phyloP scores from a whole-genome alignment of 30 jellyfish, hydroid and myxozoan genomes.

The Turritopsis rubra region DNA sequence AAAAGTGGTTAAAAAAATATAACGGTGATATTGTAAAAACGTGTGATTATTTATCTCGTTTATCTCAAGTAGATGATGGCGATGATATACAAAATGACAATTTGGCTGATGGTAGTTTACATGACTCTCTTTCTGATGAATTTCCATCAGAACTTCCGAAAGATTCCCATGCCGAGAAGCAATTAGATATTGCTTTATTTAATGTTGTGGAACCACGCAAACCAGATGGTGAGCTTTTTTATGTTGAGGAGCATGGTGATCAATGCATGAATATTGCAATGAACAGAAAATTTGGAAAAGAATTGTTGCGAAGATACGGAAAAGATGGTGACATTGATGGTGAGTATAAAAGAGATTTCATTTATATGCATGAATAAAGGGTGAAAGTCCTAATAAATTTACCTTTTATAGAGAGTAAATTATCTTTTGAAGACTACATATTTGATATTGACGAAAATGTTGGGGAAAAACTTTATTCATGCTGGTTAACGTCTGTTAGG shows the following conservation, averaged over 20 bases:
- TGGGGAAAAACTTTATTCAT: conserved; percentile 9
- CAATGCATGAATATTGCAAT: conserved; percentile 15
- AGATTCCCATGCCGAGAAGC: not conserved
- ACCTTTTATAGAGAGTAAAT: not conserved
- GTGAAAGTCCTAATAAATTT: not conserved
- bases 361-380: not conserved
- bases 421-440: not conserved
- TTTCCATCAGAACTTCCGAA: not conserved
- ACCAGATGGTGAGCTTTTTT: conserved; percentile 18
- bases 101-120: not conserved
- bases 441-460: not conserved
- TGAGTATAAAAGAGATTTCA: not conserved
- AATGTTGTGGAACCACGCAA: not conserved
- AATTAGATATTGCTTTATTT: not conserved
- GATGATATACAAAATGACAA: not conserved
- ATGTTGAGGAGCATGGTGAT: conserved; percentile 15
- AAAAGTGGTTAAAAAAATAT: conserved; percentile 17
- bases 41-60: conserved; percentile 28
- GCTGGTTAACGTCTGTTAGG: conserved; percentile 13
- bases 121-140: not conserved
- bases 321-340: conserved; percentile 22
- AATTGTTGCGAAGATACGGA: conserved; percentile 15
- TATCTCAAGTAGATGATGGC: conserved; percentile 8
- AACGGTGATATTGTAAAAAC: conserved; percentile 41
- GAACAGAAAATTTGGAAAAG: conserved; percentile 23